Evolutionary conservation across 2,888 invertebrate species (phyloP).

Genomic region (Perdita meconis): DNA sequence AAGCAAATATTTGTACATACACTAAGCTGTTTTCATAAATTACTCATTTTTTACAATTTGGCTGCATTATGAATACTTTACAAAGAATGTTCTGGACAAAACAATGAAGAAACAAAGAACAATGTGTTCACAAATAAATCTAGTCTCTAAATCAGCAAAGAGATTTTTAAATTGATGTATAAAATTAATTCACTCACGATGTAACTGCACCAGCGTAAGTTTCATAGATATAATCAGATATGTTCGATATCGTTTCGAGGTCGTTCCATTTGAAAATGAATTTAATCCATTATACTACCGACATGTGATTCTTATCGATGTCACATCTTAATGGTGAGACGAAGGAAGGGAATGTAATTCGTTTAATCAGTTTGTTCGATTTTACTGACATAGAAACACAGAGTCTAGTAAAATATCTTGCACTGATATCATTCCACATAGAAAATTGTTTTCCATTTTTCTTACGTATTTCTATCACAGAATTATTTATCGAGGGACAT

Average conservation of each 20-base stretch:
- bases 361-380: constrained; percentile 9
- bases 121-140: too few relatives aligned
- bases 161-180: too few relatives aligned
- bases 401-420: neutral
- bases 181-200: too few relatives aligned
- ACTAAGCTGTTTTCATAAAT: too few relatives aligned
- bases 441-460: neutral
- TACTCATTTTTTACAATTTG: too few relatives aligned
- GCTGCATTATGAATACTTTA: too few relatives aligned
- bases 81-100: too few relatives aligned
- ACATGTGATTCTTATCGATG: neutral
- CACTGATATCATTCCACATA: neutral
- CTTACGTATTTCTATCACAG: too few relatives aligned
- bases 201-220: neutral
- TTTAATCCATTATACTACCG: constrained; percentile 11
- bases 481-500: constrained; percentile 1
- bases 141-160: too few relatives aligned
- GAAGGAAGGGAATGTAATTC: constrained; percentile 38
- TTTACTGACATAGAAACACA: neutral
- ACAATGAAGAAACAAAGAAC: too few relatives aligned
- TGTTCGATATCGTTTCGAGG: neutral
- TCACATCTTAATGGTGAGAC: constrained; percentile 33
- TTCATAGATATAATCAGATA: neutral
- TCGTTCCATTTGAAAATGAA: neutral
- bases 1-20: too few relatives aligned